These are phyloP conservation scores for Calycopis cecrops DNA, from an alignment of 1,140 invertebrate species.

Conservation along the genomic window DNA sequence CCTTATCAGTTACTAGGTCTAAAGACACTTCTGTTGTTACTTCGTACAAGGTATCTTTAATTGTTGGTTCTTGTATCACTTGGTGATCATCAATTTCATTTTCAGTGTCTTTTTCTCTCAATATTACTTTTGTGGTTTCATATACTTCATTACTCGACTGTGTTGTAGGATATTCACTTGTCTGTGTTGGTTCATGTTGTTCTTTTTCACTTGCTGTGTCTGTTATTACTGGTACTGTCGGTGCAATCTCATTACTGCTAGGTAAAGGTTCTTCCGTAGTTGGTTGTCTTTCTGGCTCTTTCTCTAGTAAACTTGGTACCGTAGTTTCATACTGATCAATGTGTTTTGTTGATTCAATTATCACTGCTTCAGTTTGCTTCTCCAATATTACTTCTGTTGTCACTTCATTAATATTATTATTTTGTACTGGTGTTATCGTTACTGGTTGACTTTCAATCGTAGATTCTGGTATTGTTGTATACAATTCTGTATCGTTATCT, in stretches of 20 bases:
- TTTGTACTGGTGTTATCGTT: conserved; percentile 2
- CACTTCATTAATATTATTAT: neutral
- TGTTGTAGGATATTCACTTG: neutral
- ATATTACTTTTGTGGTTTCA: neutral
- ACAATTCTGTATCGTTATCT: neutral
- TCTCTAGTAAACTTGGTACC: neutral
- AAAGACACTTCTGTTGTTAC: neutral
- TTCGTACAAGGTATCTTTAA: neutral
- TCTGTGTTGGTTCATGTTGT: neutral
- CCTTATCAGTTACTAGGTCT: neutral
- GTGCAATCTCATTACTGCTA: neutral
- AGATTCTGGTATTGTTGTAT: neutral
- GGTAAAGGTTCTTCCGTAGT: neutral
- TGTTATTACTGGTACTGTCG: neutral
- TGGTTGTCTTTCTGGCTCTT: neutral
- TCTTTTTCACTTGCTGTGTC: neutral
- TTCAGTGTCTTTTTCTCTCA: neutral
- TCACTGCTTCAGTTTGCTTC: neutral
- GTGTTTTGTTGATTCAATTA: neutral
- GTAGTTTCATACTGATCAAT: neutral
- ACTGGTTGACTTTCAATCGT: neutral
- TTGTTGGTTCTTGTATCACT: neutral
- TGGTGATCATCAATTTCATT: neutral
- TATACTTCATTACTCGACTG: neutral
- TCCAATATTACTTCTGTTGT: conserved; percentile 4